These are phyloP conservation scores for Antechinus flavipes DNA, from an alignment of 2,113 vertebrate genomes.

Conservation along the genomic window DNA sequence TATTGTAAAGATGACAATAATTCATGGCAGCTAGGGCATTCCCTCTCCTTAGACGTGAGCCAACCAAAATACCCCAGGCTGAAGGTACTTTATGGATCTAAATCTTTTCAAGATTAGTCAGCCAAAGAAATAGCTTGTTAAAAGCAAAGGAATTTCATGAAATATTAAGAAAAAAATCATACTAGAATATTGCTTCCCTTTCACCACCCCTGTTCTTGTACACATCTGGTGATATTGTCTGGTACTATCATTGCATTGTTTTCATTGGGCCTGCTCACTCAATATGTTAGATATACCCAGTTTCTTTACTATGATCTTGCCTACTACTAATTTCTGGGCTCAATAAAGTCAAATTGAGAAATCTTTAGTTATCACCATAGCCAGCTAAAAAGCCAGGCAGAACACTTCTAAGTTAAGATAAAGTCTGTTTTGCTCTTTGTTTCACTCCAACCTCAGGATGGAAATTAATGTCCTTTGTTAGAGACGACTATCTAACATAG, in stretches of 20 bases:
- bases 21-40: background rate
- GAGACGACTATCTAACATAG: background rate
- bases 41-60: background rate
- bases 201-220: background rate
- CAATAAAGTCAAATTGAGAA: background rate
- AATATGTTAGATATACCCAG: background rate
- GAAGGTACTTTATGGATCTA: background rate
- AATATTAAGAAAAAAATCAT: background rate
- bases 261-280: background rate
- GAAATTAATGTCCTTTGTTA: background rate
- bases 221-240: background rate
- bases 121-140: background rate
- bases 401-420: background rate
- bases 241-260: background rate
- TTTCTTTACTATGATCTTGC: background rate
- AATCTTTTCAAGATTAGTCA: background rate
- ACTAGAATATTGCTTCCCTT: background rate
- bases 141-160: background rate
- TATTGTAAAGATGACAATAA: background rate
- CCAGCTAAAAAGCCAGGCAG: background rate
- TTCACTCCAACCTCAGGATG: background rate
- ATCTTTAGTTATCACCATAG: background rate
- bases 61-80: background rate
- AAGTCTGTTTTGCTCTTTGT: background rate
- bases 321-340: background rate